A percentile compares a stretch with the other conserved stretches of the same genome.
phyloP scores from a whole-genome alignment of 2,113 vertebrate genomes.

The Hippopotamus amphibius region DNA sequence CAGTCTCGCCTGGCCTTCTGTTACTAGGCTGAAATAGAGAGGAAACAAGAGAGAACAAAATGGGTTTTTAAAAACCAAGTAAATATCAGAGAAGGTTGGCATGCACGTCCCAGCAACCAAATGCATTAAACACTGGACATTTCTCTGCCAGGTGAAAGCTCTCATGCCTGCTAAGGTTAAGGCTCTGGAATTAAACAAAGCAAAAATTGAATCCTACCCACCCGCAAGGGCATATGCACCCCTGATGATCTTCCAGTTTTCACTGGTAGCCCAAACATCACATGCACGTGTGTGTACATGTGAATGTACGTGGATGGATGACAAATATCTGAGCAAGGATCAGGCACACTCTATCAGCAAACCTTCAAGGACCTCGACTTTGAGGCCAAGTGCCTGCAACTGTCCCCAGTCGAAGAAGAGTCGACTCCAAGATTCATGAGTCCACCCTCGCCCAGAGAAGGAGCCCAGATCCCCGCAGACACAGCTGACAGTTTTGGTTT shows the following conservation, averaged over 20 bases:
- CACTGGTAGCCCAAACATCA: background rate
- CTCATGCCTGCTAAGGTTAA: slow-evolving; percentile 56
- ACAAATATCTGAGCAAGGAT: slow-evolving; percentile 37
- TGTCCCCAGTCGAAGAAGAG: background rate
- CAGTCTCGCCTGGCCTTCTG: slow-evolving; percentile 85
- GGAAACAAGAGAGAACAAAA: slow-evolving; percentile 86
- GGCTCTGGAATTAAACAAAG: slow-evolving; percentile 59
- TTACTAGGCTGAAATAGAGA: slow-evolving; percentile 90
- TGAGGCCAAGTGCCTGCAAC: slow-evolving; percentile 15
- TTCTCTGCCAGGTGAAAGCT: slow-evolving; percentile 59
- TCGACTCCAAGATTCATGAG: background rate
- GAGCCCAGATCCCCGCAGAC: background rate
- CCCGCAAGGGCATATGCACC: background rate
- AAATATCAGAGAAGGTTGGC: slow-evolving; percentile 67
- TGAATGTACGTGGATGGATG: background rate
- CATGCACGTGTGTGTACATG: background rate
- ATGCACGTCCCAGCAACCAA: slow-evolving; percentile 61
- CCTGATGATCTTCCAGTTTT: background rate
- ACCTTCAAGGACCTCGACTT: background rate
- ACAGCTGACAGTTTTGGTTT: slow-evolving; percentile 65
- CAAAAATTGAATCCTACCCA: slow-evolving; percentile 41
- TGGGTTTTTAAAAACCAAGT: slow-evolving; percentile 74
- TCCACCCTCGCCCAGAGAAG: background rate
- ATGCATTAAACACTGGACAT: slow-evolving; percentile 56
- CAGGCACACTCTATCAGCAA: slow-evolving; percentile 47